Base-by-base conservation (phyloP, 2,797 vertebrate genomes). In the Odontamblyopus rebecca region DNA sequence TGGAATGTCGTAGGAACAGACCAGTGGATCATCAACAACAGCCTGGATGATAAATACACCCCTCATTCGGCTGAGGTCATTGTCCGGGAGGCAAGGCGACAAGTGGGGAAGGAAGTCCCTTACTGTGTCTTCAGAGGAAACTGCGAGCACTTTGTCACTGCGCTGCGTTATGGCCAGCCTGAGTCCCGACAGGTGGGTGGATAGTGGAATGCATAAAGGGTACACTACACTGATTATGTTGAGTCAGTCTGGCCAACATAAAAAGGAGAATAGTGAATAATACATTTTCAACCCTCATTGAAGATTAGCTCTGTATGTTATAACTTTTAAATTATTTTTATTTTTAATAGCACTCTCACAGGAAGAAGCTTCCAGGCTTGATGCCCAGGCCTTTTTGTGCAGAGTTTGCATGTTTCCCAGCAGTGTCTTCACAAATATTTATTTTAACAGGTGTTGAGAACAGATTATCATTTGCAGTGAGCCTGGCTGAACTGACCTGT, bases 71-170 rank as follows among this genome's bases (percentile, higher is more conserved):
- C 53, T 4, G 0, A 0, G 1, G 67, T 85, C 23, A 95, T 97
- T 19, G 54, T 95, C 56, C 82, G 26, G 44, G 91, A 89, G 3
- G 96, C 96, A 0, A 18, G 86, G 27, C 57, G 66, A 0, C 23
- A 53, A 72, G 90, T 96, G 77, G 95, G 91, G 5, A 0, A 27
- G 16, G 89, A 91, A 75, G 66, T 93, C 48, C 75, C 86, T 0
- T 98, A 96, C 77, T 94, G 89, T 6, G 72, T 97, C 71, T 69
- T 94, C 67, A 90, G 86, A 0, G 59, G 84, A 0, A 98, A 97
- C 92, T 98, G 96, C 3, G 96, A 97, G 81, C 96, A 98, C 87
- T 97, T 97, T 27, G 96, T 79, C 63, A 98, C 90, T 0, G 91
- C 94, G 27, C 82, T 97, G 73, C 93, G 96, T 71, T 97, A 96